Percentiles rank a stretch among this genome's conserved stretches.
Conservation (phyloP, 2,113 vertebrate species). For the Vombatus ursinus region DNA sequence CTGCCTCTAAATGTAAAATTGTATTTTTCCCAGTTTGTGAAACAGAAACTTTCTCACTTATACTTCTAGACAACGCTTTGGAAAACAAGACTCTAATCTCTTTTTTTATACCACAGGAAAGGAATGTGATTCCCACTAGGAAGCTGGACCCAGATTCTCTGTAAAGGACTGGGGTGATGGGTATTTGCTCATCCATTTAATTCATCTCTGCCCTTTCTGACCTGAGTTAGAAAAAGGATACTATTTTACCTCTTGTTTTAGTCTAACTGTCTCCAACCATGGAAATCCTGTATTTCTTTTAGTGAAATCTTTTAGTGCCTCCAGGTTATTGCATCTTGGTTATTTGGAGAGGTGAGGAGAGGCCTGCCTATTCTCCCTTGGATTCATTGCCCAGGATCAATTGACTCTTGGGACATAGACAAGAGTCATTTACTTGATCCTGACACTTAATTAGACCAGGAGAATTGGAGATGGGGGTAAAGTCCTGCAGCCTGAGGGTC, state of each 20-base stretch:
- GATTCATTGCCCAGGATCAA: background rate
- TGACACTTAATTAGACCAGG: conserved; percentile 1
- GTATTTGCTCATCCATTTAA: conserved; percentile 2
- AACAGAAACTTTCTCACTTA: background rate
- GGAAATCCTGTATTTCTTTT: background rate
- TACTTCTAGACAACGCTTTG: background rate
- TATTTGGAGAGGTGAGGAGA: background rate
- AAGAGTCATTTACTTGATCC: background rate
- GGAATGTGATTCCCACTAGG: background rate
- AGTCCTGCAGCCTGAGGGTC: background rate
- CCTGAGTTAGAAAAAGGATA: background rate
- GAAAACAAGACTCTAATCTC: background rate
- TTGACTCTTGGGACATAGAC: background rate
- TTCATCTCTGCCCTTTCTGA: conserved; percentile 4
- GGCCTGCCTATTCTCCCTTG: background rate
- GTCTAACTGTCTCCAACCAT: conserved; percentile 23
- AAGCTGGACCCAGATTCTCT: conserved; percentile 17
- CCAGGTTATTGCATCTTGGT: background rate
- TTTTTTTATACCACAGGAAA: background rate
- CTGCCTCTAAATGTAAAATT: no score
- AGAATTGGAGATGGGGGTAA: background rate
- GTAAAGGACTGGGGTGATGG: background rate
- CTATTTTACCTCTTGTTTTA: conserved; percentile 30
- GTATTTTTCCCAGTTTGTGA: background rate
- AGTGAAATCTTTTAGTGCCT: background rate